These are phyloP conservation scores for Acleris laterana DNA, from an alignment of 2,888 invertebrate species.

Conservation along the genomic window DNA sequence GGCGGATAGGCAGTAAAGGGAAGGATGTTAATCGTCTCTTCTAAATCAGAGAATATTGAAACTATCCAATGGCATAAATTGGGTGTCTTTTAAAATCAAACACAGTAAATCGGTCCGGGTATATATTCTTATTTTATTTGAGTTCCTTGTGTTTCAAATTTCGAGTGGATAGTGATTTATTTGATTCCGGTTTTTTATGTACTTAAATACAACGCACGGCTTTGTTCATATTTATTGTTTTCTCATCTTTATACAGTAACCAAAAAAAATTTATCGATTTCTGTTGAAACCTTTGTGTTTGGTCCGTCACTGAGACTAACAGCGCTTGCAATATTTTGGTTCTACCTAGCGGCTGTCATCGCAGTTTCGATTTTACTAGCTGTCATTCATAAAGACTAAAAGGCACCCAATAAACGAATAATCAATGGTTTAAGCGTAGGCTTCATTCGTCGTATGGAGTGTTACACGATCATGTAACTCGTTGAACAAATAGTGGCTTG, in stretches of 20 bases:
- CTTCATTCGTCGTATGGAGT: slow-evolving; percentile 53
- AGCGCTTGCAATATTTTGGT: slow-evolving; percentile 83
- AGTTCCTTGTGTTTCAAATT: slow-evolving; percentile 84
- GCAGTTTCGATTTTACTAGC: slow-evolving; percentile 66
- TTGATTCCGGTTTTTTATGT: slow-evolving; percentile 81
- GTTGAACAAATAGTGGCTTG: slow-evolving; percentile 53
- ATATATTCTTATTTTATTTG: slow-evolving; percentile 90
- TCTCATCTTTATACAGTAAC: slow-evolving; percentile 53
- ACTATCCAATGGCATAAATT: slow-evolving; percentile 88
- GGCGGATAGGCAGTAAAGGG: slow-evolving; percentile 82
- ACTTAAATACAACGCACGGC: slow-evolving; percentile 80
- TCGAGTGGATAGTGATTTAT: slow-evolving; percentile 85
- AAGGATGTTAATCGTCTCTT: slow-evolving; percentile 82
- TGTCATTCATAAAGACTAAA: slow-evolving; percentile 74
- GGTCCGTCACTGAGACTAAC: slow-evolving; percentile 80
- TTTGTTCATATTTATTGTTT: too few relatives aligned
- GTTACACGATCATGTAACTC: slow-evolving; percentile 66
- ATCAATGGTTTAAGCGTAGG: slow-evolving; percentile 56
- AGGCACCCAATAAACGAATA: slow-evolving; percentile 57
- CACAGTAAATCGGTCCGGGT: slow-evolving; percentile 90
- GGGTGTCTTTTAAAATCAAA: slow-evolving; percentile 86
- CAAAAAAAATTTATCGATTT: slow-evolving; percentile 60
- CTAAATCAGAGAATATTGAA: slow-evolving; percentile 86
- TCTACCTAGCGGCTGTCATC: slow-evolving; percentile 79
- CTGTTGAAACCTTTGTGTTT: slow-evolving; percentile 81